These are phyloP conservation scores for Momotus momota DNA, from an alignment of 2,797 vertebrate genomes.

Conservation along the genomic window DNA sequence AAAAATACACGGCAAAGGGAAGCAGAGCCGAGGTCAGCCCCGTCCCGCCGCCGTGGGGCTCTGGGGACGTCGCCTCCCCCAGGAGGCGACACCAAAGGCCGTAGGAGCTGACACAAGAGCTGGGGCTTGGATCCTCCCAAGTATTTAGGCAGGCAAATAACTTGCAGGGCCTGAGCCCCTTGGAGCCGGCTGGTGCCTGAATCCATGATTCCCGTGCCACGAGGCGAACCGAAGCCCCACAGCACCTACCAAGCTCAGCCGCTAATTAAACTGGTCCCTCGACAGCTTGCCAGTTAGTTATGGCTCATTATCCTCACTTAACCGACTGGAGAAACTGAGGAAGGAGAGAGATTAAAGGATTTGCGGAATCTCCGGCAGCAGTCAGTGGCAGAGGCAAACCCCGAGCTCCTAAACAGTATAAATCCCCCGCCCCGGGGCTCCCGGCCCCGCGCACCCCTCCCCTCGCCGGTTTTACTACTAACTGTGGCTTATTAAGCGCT, in stretches of 20 bases:
- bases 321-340: slow-evolving; percentile 69
- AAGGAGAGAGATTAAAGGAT: slow-evolving; percentile 70
- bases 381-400: slow-evolving; percentile 42
- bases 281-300: slow-evolving; percentile 69
- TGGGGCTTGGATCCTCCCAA: background rate
- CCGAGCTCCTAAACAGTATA: slow-evolving; percentile 23
- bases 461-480: background rate
- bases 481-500: background rate
- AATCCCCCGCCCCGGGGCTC: slow-evolving; percentile 34
- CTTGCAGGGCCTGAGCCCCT: slow-evolving; percentile 38
- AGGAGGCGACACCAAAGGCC: fast-evolving
- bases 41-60: fast-evolving
- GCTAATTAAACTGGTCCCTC: slow-evolving; percentile 64
- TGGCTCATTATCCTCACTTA: slow-evolving; percentile 72
- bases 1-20: background rate
- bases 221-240: background rate
- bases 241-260: slow-evolving; percentile 52
- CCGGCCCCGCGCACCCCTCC: background rate
- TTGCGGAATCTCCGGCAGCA: slow-evolving; percentile 51
- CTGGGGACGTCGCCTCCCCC: fast-evolving
- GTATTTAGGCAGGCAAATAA: slow-evolving; percentile 37
- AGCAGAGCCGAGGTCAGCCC: fast-evolving
- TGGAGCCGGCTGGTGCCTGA: background rate
- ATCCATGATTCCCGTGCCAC: background rate
- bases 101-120: fast-evolving